phyloP scores from a whole-genome alignment of 2,888 invertebrate genomes.

The Frankliniella fusca region DNA sequence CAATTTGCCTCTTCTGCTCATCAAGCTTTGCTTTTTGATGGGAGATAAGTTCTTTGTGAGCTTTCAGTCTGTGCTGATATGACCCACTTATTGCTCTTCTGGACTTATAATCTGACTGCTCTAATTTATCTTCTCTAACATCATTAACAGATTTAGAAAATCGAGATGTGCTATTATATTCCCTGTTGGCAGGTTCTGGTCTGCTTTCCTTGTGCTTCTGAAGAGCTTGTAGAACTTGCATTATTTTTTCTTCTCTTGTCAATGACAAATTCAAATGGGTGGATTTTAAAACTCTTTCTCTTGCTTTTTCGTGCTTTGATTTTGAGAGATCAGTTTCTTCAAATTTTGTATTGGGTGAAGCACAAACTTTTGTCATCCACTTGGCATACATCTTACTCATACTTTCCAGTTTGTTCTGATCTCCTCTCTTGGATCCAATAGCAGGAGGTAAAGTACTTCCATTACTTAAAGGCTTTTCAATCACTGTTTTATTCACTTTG shows the following conservation, averaged over 20 bases:
- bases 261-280: not conserved
- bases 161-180: constrained; percentile 6
- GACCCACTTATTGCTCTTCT: constrained; percentile 6
- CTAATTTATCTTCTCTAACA: not conserved
- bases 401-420: not conserved
- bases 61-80: constrained; percentile 23
- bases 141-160: constrained; percentile 13
- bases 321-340: not conserved
- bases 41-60: constrained; percentile 29
- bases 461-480: too few species aligned
- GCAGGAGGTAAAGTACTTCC: not conserved
- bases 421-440: not conserved
- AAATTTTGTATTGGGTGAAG: not conserved
- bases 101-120: not conserved
- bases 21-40: constrained; percentile 22
- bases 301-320: not conserved
- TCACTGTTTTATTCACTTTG: too few species aligned
- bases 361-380: constrained; percentile 7
- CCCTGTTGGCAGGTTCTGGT: not conserved
- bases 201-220: constrained; percentile 28
- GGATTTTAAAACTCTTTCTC: not conserved
- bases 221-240: not conserved
- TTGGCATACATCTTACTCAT: constrained; percentile 16
- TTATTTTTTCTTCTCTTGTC: constrained; percentile 8
- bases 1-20: constrained; percentile 28